Percentiles rank a stretch among this genome's conserved stretches.
Conservation (phyloP, 2,888 invertebrate genomes). For the Patella depressa region DNA sequence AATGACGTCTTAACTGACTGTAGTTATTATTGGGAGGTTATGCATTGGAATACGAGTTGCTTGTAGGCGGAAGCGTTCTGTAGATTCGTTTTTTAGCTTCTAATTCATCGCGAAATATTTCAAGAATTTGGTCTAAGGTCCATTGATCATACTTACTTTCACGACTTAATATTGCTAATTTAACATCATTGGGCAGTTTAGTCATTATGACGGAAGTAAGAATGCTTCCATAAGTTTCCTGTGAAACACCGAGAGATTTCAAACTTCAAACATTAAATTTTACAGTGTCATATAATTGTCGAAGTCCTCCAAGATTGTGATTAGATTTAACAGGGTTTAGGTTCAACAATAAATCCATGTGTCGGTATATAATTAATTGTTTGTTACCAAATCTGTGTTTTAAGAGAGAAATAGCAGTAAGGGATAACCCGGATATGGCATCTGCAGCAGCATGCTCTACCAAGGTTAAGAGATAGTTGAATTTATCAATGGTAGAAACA, state of each 20-base stretch:
- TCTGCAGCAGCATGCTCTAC: background rate
- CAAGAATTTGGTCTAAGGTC: background rate
- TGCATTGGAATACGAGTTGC: too few species aligned
- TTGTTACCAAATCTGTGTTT: constrained; percentile 1
- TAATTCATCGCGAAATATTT: background rate
- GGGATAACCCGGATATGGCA: background rate
- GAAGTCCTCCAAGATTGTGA: background rate
- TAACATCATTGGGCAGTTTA: background rate
- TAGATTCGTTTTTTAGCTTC: background rate
- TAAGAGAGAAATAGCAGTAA: background rate
- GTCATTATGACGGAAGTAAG: background rate
- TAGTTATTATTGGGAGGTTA: too few species aligned
- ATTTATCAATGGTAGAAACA: background rate
- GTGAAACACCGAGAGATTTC: background rate
- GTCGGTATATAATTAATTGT: constrained; percentile 1
- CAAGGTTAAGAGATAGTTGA: background rate
- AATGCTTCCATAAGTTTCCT: background rate
- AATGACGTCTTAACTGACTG: too few species aligned
- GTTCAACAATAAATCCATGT: background rate
- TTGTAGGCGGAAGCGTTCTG: too few species aligned
- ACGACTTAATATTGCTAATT: background rate
- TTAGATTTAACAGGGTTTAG: background rate
- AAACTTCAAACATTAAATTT: background rate
- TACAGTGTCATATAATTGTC: background rate
- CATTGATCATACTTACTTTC: background rate